Conservation (phyloP, 2,888 invertebrate genomes). For the Apotomis turbidana region DNA sequence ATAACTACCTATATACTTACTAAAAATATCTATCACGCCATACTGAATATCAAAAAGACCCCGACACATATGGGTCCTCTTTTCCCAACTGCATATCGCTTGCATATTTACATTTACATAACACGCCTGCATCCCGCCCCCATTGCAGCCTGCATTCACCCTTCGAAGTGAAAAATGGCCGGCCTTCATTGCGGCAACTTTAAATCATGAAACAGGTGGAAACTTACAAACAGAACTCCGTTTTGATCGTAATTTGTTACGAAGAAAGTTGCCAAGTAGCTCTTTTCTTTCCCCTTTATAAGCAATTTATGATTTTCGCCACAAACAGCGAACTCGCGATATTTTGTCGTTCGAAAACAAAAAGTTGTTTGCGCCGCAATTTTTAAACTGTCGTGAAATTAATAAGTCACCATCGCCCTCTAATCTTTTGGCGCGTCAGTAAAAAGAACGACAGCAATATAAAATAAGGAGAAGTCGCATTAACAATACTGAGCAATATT, state of each 20-base stretch:
- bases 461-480: too few relatives aligned
- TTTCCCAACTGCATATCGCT: not conserved
- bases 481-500: too few relatives aligned
- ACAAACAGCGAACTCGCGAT: constrained; percentile 51
- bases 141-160: not conserved
- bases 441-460: too few relatives aligned
- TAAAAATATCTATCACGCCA: too few relatives aligned
- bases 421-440: not conserved
- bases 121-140: not conserved
- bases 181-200: constrained; percentile 38
- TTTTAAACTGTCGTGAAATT: not conserved
- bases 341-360: constrained; percentile 42
- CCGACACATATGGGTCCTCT: too few relatives aligned
- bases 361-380: constrained; percentile 11
- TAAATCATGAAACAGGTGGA: constrained; percentile 56
- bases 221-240: constrained; percentile 43
- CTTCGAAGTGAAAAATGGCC: constrained; percentile 30
- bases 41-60: too few relatives aligned
- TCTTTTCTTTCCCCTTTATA: constrained; percentile 47
- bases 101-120: not conserved
- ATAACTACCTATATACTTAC: too few relatives aligned
- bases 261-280: constrained; percentile 53
- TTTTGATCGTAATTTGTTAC: constrained; percentile 42
- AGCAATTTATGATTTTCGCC: constrained; percentile 57
- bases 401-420: not conserved